A percentile compares a stretch with the other conserved stretches of the same genome.
Evolutionary conservation across 2,888 invertebrate genomes (phyloP).

Genomic region (Alcis repandata): DNA sequence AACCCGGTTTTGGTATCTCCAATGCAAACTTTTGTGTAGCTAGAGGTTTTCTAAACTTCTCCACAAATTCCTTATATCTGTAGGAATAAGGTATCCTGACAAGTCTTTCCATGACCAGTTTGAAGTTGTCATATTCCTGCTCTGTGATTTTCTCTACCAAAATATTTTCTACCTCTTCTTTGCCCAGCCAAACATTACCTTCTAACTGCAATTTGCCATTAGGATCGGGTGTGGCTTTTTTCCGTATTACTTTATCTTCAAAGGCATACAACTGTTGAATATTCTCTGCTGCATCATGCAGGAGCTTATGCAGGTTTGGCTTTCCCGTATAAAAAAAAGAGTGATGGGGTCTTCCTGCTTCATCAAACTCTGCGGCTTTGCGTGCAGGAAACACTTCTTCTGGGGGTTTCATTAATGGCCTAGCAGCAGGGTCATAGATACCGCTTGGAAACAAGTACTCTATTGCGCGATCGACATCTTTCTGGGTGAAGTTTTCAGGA

Average conservation of each 20-base stretch:
- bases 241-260: constrained; percentile 90
- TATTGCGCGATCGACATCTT: constrained; percentile 95
- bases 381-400: constrained; percentile 93
- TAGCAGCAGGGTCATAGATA: constrained; percentile 93
- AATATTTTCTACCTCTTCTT: constrained; percentile 88
- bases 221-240: constrained; percentile 87
- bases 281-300: constrained; percentile 92
- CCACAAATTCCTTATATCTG: constrained; percentile 90
- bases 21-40: constrained; percentile 85
- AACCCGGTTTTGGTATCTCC: constrained; percentile 89
- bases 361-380: constrained; percentile 96
- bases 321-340: constrained; percentile 96
- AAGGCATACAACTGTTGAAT: constrained; percentile 89
- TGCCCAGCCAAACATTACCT: constrained; percentile 87
- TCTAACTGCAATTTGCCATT: constrained; percentile 82
- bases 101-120: constrained; percentile 90
- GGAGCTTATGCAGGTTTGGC: constrained; percentile 93
- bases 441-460: constrained; percentile 98
- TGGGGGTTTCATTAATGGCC: constrained; percentile 96
- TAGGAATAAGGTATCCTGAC: constrained; percentile 90
- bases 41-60: constrained; percentile 88
- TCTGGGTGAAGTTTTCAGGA: constrained; percentile 94
- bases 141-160: constrained; percentile 90
- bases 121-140: constrained; percentile 90
- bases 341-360: constrained; percentile 96